Conservation (phyloP, 1,140 invertebrate species). For the Phocides pigmalion region DNA sequence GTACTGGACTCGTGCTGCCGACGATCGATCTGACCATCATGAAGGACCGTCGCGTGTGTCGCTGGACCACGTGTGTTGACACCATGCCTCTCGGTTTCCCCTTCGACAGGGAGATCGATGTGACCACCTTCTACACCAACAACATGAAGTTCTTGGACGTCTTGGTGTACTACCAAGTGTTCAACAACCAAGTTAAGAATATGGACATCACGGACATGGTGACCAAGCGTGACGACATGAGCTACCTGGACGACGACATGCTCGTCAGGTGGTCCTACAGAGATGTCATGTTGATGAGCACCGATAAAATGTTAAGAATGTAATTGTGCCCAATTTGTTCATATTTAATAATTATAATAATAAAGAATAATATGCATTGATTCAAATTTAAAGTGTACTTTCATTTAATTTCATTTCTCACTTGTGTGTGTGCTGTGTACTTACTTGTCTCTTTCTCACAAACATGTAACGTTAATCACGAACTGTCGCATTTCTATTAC, state of each 20-base stretch:
- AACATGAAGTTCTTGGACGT: conserved; percentile 88
- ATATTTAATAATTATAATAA: conserved; percentile 37
- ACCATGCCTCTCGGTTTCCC: conserved; percentile 87
- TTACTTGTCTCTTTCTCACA: too few species aligned
- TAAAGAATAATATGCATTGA: conserved; percentile 32
- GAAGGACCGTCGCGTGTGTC: conserved; percentile 80
- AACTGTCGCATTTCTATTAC: too few species aligned
- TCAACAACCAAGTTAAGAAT: conserved; percentile 61
- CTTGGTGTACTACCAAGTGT: conserved; percentile 84
- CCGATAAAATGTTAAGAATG: conserved; percentile 63
- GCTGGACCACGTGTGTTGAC: conserved; percentile 83
- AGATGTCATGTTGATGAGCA: conserved; percentile 69
- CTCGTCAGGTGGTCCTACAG: conserved; percentile 62
- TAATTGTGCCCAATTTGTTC: conserved; percentile 38
- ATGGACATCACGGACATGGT: conserved; percentile 65
- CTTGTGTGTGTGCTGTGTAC: too few species aligned
- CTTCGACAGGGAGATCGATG: conserved; percentile 87
- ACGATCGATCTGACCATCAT: conserved; percentile 66
- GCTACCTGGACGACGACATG: conserved; percentile 66
- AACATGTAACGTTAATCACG: too few species aligned
- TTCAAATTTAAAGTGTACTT: conserved; percentile 8
- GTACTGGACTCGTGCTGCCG: conserved; percentile 87
- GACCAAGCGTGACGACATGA: conserved; percentile 70
- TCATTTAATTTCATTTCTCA: background rate
- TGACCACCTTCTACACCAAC: conserved; percentile 84